These are phyloP conservation scores for Halichondria panicea DNA, from an alignment of 37 sponge, comb jelly and placozoan species.

Conservation along the genomic window DNA sequence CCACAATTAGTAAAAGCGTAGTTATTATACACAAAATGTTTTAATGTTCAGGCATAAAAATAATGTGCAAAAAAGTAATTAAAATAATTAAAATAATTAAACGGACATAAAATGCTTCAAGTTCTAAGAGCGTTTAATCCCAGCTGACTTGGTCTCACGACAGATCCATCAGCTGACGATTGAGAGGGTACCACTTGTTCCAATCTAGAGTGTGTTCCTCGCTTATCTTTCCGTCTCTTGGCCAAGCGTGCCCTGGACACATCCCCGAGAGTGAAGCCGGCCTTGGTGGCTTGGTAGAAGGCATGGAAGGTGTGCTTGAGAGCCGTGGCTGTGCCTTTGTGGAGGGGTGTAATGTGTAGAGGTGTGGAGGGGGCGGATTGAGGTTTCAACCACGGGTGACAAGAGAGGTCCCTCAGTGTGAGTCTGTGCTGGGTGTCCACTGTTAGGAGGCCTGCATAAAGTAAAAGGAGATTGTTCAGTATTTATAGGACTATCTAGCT, in stretches of 20 bases:
- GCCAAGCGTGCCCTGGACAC: slow-evolving; percentile 87
- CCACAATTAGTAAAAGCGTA: too few species aligned
- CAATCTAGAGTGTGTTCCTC: neutral
- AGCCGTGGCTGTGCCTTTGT: slow-evolving; percentile 59
- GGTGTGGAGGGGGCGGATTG: slow-evolving; percentile 71
- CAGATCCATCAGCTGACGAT: too few species aligned
- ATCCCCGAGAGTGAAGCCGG: slow-evolving; percentile 80
- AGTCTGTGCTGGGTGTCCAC: slow-evolving; percentile 80
- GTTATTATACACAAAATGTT: too few species aligned
- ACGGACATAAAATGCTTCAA: too few species aligned
- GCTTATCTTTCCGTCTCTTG: slow-evolving; percentile 69
- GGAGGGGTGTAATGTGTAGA: slow-evolving; percentile 52
- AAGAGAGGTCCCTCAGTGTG: slow-evolving; percentile 46
- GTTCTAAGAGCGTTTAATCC: too few species aligned
- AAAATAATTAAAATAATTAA: too few species aligned
- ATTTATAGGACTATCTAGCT: neutral
- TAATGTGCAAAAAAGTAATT: too few species aligned
- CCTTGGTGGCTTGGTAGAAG: slow-evolving; percentile 67
- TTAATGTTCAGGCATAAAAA: too few species aligned
- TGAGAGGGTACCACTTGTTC: neutral
- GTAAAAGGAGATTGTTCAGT: neutral
- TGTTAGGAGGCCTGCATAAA: slow-evolving; percentile 65
- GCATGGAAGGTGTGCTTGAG: slow-evolving; percentile 87
- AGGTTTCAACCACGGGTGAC: slow-evolving; percentile 76
- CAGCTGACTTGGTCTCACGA: too few species aligned